phyloP scores from a whole-genome alignment of 2,113 vertebrate genomes.

The Sceloporus undulatus region DNA sequence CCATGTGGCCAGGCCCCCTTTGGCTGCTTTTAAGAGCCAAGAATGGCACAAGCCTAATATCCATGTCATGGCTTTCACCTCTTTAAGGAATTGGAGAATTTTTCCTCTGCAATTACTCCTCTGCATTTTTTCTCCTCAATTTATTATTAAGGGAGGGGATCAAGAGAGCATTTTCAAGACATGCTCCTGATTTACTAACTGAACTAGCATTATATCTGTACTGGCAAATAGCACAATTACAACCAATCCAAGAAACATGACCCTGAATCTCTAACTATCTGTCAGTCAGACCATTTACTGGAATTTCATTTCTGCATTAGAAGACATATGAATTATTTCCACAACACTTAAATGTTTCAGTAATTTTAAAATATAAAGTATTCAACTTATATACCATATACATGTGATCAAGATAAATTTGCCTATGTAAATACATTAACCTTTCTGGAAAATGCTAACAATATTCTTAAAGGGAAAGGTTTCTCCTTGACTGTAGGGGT shows the following conservation, averaged over 20 bases:
- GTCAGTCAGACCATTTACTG: background rate
- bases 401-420: background rate
- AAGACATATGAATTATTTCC: background rate
- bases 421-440: background rate
- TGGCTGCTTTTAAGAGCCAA: too few relatives aligned
- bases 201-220: background rate
- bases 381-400: background rate
- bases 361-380: slow-evolving; percentile 3
- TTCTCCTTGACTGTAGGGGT: too few relatives aligned
- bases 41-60: too few relatives aligned
- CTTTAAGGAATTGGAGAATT: too few relatives aligned
- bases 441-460: background rate
- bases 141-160: background rate
- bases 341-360: background rate
- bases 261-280: background rate
- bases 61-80: too few relatives aligned
- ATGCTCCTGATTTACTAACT: background rate
- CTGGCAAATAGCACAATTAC: background rate
- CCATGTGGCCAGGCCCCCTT: too few relatives aligned
- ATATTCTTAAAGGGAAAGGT: too few relatives aligned
- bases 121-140: background rate
- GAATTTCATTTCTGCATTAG: background rate
- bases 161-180: background rate
- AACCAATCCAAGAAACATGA: background rate
- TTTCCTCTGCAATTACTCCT: background rate